These are phyloP conservation scores for Hyles vespertilio DNA, from an alignment of 1,140 invertebrate species.

Conservation along the genomic window DNA sequence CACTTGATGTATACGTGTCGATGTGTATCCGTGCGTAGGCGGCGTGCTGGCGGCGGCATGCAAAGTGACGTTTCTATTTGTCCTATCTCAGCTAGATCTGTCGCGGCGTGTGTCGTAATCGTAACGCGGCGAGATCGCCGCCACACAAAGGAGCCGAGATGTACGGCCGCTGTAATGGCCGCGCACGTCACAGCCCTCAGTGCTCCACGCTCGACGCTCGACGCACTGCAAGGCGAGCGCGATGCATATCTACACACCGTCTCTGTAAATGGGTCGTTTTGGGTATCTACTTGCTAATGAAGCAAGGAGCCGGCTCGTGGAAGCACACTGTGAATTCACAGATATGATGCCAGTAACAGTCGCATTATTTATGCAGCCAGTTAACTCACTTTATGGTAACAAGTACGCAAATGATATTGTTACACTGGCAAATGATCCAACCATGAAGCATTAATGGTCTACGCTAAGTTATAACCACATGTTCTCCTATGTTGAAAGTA, in stretches of 20 bases:
- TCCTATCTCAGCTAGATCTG: conserved; percentile 63
- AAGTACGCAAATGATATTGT: conserved; percentile 7
- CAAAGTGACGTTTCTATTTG: conserved; percentile 71
- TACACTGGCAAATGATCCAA: too few relatives aligned
- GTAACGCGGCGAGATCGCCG: conserved; percentile 56
- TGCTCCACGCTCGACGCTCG: conserved; percentile 23
- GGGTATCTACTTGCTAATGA: conserved; percentile 71
- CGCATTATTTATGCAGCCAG: conserved; percentile 43
- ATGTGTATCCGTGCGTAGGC: conserved; percentile 38
- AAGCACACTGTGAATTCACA: conserved; percentile 56
- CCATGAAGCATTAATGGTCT: too few relatives aligned
- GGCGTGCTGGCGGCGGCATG: conserved; percentile 47
- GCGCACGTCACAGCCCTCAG: conserved; percentile 47
- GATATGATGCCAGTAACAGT: conserved; percentile 51
- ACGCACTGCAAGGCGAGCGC: conserved; percentile 49
- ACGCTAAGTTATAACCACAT: too few relatives aligned
- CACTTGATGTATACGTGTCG: conserved; percentile 39
- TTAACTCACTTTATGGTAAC: conserved; percentile 42
- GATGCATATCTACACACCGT: conserved; percentile 67
- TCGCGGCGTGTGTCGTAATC: conserved; percentile 60
- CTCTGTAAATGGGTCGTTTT: conserved; percentile 66
- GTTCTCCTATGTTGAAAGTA: too few relatives aligned
- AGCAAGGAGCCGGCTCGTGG: conserved; percentile 44
- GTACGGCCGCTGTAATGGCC: conserved; percentile 58
- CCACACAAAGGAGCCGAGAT: conserved; percentile 66